Percentiles rank a stretch among this genome's conserved stretches.
Conservation (phyloP, 2,113 vertebrate species). For the Calyptomena viridis region DNA sequence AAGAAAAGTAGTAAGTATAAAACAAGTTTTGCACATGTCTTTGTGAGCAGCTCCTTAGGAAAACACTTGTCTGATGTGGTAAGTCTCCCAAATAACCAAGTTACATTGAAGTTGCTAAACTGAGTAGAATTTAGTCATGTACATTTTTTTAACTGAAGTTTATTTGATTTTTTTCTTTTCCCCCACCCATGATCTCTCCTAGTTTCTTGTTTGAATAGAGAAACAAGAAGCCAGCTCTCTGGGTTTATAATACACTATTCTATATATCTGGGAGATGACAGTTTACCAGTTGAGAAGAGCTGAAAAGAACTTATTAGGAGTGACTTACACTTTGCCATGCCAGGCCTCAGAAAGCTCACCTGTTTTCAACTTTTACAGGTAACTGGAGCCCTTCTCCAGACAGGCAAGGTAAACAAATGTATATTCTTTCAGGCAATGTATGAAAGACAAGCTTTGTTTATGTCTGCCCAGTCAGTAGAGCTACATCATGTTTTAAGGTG, state of each 20-base stretch:
- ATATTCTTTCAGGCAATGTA: background rate
- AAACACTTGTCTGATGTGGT: background rate
- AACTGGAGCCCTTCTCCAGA: constrained; percentile 3
- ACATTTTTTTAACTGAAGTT: background rate
- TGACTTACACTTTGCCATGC: background rate
- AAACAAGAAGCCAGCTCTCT: background rate
- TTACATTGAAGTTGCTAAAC: background rate
- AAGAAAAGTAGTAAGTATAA: background rate
- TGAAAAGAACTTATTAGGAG: background rate
- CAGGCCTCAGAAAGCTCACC: background rate
- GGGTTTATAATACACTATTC: background rate
- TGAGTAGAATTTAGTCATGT: background rate
- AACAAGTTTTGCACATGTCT: background rate
- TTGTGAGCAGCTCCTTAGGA: background rate
- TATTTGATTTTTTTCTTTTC: background rate
- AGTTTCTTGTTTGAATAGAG: background rate
- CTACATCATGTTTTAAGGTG: background rate
- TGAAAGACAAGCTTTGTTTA: constrained; percentile 33
- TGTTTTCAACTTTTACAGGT: constrained; percentile 2
- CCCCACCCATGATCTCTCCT: background rate
- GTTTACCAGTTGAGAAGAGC: background rate
- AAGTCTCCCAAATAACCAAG: background rate
- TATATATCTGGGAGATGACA: background rate
- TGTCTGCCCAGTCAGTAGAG: background rate
- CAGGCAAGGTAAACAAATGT: constrained; percentile 5